These are phyloP conservation scores for Silurus asotus DNA, from an alignment of 2,113 vertebrate species.

Conservation along the genomic window DNA sequence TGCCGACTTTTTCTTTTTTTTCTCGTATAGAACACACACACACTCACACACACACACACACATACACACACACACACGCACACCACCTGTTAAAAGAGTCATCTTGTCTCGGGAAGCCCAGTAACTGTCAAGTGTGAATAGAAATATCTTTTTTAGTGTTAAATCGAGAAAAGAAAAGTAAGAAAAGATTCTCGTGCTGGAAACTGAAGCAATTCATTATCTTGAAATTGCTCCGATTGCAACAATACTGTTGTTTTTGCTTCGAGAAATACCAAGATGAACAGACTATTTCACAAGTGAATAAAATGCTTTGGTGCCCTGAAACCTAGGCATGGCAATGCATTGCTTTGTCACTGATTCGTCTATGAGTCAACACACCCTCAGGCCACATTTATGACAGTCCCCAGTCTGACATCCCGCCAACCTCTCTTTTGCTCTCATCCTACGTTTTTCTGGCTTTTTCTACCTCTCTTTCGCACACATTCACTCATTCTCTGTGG, in stretches of 20 bases:
- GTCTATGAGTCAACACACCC: slow-evolving; percentile 35
- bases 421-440: slow-evolving; percentile 37
- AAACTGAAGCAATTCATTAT: neutral
- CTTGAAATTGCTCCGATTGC: neutral
- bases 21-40: neutral
- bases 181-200: neutral
- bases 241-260: neutral
- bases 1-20: neutral
- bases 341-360: slow-evolving; percentile 55
- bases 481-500: slow-evolving; percentile 36
- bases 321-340: slow-evolving; percentile 54
- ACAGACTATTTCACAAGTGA: neutral
- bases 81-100: slow-evolving; percentile 33
- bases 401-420: slow-evolving; percentile 54
- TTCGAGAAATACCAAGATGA: neutral
- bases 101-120: slow-evolving; percentile 9
- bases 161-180: neutral
- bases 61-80: neutral
- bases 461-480: slow-evolving; percentile 30
- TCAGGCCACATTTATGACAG: slow-evolving; percentile 65
- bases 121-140: neutral
- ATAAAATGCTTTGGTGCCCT: neutral
- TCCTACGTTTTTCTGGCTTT: slow-evolving; percentile 22
- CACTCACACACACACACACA: slow-evolving; percentile 2
- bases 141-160: neutral